Evolutionary conservation across 2,888 invertebrate species (phyloP).

Genomic region (Melitaea athalia): DNA sequence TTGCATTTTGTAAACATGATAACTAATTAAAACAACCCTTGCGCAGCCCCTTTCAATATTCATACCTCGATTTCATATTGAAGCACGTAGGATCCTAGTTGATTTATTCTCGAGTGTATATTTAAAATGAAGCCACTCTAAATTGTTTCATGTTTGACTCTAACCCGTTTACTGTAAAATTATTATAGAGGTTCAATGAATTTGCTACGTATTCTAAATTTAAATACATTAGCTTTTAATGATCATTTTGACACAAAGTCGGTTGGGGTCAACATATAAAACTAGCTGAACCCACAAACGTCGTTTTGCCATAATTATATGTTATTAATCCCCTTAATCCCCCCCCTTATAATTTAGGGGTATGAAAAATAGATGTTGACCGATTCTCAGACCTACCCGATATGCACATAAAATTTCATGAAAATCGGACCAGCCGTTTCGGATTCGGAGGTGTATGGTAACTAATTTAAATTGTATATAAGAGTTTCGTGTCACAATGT

Average conservation of each 20-base stretch:
- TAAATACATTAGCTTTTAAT: background rate
- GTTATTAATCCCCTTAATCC: no score
- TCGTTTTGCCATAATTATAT: no score
- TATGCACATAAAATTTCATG: no score
- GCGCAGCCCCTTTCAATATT: constrained; percentile 26
- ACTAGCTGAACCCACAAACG: no score
- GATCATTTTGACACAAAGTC: background rate
- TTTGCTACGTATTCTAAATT: background rate
- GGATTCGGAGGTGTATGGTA: no score
- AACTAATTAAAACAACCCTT: constrained; percentile 25
- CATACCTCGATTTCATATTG: constrained; percentile 30
- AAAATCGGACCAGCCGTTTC: no score
- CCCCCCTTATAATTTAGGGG: no score
- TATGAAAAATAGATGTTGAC: no score
- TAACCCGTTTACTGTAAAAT: background rate
- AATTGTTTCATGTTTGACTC: constrained; percentile 7
- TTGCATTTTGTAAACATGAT: constrained; percentile 12
- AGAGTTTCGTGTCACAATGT: no score
- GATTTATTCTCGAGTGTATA: constrained; percentile 14
- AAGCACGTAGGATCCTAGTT: constrained; percentile 25
- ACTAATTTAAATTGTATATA: no score
- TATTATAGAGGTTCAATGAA: background rate
- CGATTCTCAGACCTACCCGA: no score
- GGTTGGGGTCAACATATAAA: no score
- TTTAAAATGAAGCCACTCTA: constrained; percentile 10